Conservation (phyloP, 2,888 invertebrate genomes). For the Sphinx pinastri region DNA sequence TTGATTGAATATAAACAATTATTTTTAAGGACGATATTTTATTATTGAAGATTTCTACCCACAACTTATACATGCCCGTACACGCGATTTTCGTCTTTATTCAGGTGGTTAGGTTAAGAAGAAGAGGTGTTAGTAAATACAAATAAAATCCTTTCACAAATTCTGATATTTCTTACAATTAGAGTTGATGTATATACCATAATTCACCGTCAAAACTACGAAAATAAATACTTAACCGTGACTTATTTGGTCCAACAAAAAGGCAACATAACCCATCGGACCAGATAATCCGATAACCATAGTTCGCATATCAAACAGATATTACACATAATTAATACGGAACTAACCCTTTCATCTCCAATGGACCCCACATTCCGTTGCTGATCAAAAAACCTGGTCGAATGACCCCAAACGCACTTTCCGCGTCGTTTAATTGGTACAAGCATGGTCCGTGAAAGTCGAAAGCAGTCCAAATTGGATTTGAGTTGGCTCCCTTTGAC, state of each 20-base stretch:
- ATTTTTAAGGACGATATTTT: too few species aligned
- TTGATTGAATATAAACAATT: too few species aligned
- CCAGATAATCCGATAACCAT: conserved; percentile 26
- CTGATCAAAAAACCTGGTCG: conserved; percentile 58
- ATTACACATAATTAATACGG: conserved; percentile 52
- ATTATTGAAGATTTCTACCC: too few species aligned
- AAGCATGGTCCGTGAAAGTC: conserved; percentile 73
- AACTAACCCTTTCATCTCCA: conserved; percentile 54
- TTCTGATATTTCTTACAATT: too few species aligned
- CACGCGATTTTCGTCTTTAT: too few species aligned
- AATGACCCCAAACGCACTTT: conserved; percentile 68
- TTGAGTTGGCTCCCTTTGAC: conserved; percentile 73
- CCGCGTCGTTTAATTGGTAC: conserved; percentile 78
- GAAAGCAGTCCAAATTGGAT: conserved; percentile 77
- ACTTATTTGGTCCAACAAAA: not conserved
- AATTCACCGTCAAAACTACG: not conserved
- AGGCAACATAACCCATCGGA: not conserved
- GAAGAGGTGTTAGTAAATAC: too few species aligned
- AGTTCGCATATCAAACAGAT: conserved; percentile 49
- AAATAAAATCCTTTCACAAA: too few species aligned
- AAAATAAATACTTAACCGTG: not conserved
- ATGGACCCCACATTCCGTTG: conserved; percentile 46
- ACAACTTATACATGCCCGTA: too few species aligned
- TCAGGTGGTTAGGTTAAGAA: too few species aligned
- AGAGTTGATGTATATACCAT: too few species aligned